Evolutionary conservation across 2,113 vertebrate species (phyloP), one percentile per base, ranked within the genome.

Genomic region (Mixornis gularis): DNA sequence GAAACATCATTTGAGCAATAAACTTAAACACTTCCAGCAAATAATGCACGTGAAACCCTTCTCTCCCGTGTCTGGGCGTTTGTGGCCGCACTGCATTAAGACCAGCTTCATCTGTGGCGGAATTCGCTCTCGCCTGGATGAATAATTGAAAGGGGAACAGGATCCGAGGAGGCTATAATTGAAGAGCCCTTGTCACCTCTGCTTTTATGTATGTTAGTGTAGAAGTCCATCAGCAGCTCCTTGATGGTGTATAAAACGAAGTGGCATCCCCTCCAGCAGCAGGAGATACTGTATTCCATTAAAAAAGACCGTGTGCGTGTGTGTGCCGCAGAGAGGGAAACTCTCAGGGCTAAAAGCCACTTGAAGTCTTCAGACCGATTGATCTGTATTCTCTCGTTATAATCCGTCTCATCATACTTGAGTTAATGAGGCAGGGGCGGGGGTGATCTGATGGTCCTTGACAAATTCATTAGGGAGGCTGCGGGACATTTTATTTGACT

Each of bases 391-490:
- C 98, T 97, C 96, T 97, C 89, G 92, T 97, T 97, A 97, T 97
- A 98, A 97, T 97, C 96, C 97, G 93, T 94, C 97, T 98, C 97
- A 97, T 98, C 97, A 97, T 98, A 97, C 97, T 98, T 97, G 97
- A 98, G 97, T 98, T 98, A 98, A 98, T 98, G 98, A 98, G 97
- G 97, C 97, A 93, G 94, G 96, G 95, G 97, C 95, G 96, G 97
- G 96, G 96, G 92, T 95, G 97, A 97, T 97, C 97, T 97, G 97
- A 96, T 97, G 97, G 96, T 91, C 96, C 97, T 97, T 98, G 97
- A 97, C 97, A 97, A 97, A 98, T 98, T 98, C 98, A 98, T 98
- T 98, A 98, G 97, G 97, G 97, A 98, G 97, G 97, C 97, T 94
- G 97, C 97, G 95, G 97, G 97, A 97, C 97, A 84, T 97, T 98